These are phyloP conservation scores for Lacerta bilineata DNA, from an alignment of 2,797 vertebrate species.

Conservation along the genomic window DNA sequence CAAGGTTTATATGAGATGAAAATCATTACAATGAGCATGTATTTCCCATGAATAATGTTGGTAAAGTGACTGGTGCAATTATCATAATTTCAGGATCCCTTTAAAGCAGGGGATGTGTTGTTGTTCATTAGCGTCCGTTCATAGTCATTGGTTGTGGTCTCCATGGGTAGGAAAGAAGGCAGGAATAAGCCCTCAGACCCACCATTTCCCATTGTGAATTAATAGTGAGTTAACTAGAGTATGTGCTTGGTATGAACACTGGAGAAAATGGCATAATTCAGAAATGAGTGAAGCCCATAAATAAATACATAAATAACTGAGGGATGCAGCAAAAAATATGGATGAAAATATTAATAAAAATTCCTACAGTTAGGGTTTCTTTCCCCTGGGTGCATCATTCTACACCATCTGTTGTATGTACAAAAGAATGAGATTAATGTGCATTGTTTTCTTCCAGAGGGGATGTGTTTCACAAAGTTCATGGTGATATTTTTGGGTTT, in stretches of 20 bases:
- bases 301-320: not conserved
- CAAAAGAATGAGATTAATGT: conserved; percentile 57
- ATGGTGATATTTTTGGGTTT: conserved; percentile 32
- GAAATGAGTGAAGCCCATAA: not conserved
- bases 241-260: not conserved
- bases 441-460: conserved; percentile 54
- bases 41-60: not conserved
- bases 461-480: conserved; percentile 28
- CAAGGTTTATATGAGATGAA: not conserved
- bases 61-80: not conserved
- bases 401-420: conserved; percentile 42
- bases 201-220: conserved; percentile 19
- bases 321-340: not conserved
- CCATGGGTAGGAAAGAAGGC: not conserved
- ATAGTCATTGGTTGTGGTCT: not conserved
- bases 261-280: not conserved
- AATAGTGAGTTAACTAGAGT: not conserved
- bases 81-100: not conserved
- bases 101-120: not conserved
- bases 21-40: not conserved
- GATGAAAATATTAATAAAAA: conserved; percentile 29
- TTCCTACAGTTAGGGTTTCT: not conserved
- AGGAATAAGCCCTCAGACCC: not conserved
- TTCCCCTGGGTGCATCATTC: conserved; percentile 39
- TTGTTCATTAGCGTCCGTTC: not conserved